These are phyloP conservation scores for Globicephala melas DNA, from an alignment of 2,113 vertebrate species.

Conservation along the genomic window DNA sequence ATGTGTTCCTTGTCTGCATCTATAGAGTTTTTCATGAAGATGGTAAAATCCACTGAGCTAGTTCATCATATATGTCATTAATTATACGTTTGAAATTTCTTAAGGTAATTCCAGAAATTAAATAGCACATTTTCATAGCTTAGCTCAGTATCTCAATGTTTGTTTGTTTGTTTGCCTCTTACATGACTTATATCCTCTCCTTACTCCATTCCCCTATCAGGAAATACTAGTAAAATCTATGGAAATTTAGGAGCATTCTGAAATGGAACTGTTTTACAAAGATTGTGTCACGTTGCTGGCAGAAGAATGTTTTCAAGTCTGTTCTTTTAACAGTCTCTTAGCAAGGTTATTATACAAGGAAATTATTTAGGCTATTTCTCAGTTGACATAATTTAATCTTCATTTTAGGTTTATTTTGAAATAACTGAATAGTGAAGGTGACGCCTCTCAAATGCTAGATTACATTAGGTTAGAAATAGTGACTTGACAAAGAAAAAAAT, in stretches of 20 bases:
- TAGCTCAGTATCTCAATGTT: not conserved
- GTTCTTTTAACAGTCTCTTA: constrained; percentile 17
- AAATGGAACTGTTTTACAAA: not conserved
- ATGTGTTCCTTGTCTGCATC: not conserved
- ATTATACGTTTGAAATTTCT: not conserved
- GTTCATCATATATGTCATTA: not conserved
- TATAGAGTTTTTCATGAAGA: not conserved
- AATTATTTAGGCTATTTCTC: constrained; percentile 43
- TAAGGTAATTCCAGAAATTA: not conserved
- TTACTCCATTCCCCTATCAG: not conserved
- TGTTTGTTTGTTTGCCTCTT: not conserved
- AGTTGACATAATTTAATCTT: constrained; percentile 35
- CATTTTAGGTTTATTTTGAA: constrained; percentile 43
- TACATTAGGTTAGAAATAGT: constrained; percentile 31
- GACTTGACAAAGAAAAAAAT: not conserved
- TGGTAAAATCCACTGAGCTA: not conserved
- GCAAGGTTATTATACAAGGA: constrained; percentile 25
- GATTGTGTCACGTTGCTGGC: not conserved
- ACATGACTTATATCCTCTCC: not conserved
- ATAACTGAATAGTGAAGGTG: not conserved
- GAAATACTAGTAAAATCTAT: not conserved
- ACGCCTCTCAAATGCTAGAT: not conserved
- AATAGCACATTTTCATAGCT: not conserved
- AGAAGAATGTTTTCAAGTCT: constrained; percentile 27
- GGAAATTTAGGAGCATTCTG: not conserved